phyloP scores from a whole-genome alignment of 1,140 invertebrate genomes.

The Mizuhopecten yessoensis region DNA sequence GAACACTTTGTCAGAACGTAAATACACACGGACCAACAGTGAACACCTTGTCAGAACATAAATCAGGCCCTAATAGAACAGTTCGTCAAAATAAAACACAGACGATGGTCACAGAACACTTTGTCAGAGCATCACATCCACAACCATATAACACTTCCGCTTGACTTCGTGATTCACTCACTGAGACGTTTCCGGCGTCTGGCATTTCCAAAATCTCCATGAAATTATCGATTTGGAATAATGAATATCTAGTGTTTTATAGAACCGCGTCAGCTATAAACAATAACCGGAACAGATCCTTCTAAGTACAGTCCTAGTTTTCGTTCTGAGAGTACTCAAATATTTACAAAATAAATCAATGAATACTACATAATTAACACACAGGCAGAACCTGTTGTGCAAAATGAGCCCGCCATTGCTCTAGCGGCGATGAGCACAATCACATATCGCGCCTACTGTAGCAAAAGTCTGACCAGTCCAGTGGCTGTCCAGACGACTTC shows the following conservation, averaged over 20 bases:
- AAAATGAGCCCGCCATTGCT: background rate
- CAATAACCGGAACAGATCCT: background rate
- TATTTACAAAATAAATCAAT: conserved; percentile 19
- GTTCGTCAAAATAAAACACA: no score
- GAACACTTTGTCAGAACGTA: no score
- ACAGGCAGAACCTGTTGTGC: background rate
- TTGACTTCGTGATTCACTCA: background rate
- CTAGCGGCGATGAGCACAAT: background rate
- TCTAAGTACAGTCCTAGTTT: background rate
- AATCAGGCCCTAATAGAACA: no score
- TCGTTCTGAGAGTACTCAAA: background rate
- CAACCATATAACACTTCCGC: background rate
- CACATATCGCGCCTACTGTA: background rate
- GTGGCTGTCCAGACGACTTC: background rate
- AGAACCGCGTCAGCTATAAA: background rate
- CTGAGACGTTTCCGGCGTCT: background rate
- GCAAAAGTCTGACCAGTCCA: background rate
- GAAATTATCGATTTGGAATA: background rate
- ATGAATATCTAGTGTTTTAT: background rate
- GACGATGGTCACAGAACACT: no score
- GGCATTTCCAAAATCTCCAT: no score
- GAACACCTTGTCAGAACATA: no score
- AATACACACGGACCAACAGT: background rate
- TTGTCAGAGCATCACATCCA: background rate
- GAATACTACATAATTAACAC: conserved; percentile 17